Percentiles rank a stretch among this genome's conserved stretches.
Conservation (phyloP, 2,797 vertebrate species). For the Acanthiza pusilla region DNA sequence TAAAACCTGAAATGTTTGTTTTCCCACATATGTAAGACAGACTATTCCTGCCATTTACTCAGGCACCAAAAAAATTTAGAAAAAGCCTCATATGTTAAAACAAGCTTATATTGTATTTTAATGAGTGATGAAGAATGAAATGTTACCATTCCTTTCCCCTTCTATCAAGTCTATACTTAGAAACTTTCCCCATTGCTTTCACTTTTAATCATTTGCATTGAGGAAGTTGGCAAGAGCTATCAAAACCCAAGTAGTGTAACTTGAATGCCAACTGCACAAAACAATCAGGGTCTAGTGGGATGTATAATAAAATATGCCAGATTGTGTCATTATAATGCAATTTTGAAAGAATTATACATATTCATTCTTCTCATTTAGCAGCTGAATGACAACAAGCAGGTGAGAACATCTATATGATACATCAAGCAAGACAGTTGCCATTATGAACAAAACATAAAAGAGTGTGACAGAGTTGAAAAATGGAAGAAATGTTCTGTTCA, state of each 20-base stretch:
- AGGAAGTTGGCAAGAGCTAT: slow-evolving; percentile 67
- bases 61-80: slow-evolving; percentile 3
- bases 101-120: slow-evolving; percentile 52
- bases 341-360: slow-evolving; percentile 73
- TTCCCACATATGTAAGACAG: neutral
- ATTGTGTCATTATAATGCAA: slow-evolving; percentile 65
- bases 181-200: slow-evolving; percentile 54
- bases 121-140: slow-evolving; percentile 65
- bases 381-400: slow-evolving; percentile 72
- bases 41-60: slow-evolving; percentile 1
- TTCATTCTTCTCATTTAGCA: slow-evolving; percentile 73
- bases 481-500: slow-evolving; percentile 52
- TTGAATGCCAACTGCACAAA: slow-evolving; percentile 67
- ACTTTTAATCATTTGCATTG: slow-evolving; percentile 64
- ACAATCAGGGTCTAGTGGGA: slow-evolving; percentile 68
- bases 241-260: slow-evolving; percentile 60
- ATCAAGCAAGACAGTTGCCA: slow-evolving; percentile 72
- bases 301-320: slow-evolving; percentile 71
- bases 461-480: slow-evolving; percentile 66
- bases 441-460: slow-evolving; percentile 71
- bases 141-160: slow-evolving; percentile 20
- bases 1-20: neutral
- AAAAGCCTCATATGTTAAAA: slow-evolving; percentile 15
- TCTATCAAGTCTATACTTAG: slow-evolving; percentile 48
- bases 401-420: slow-evolving; percentile 66